Evolutionary conservation across 2,888 invertebrate species (phyloP).

Genomic region (Drosophila barbarae): DNA sequence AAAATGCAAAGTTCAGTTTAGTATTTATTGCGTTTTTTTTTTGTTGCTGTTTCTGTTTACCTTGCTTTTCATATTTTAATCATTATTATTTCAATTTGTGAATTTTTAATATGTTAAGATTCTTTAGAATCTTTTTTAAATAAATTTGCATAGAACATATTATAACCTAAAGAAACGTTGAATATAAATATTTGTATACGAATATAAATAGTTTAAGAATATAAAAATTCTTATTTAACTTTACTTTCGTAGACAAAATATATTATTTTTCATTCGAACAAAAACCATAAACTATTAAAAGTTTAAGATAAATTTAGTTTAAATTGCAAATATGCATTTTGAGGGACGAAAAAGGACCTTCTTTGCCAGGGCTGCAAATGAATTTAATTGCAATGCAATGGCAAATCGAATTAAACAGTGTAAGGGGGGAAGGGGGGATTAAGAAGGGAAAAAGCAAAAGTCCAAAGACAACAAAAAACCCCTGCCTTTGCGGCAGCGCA

Average conservation of each 20-base stretch:
- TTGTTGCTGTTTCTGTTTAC: not conserved
- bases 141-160: too few species aligned
- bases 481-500: slow-evolving; percentile 16
- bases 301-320: slow-evolving; percentile 26
- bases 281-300: too few species aligned
- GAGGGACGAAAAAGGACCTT: slow-evolving; percentile 6
- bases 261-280: too few species aligned
- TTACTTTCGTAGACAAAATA: too few species aligned
- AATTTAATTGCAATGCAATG: slow-evolving; percentile 64
- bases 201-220: too few species aligned
- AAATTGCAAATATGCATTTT: slow-evolving; percentile 62
- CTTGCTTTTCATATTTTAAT: not conserved
- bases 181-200: too few species aligned
- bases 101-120: too few species aligned
- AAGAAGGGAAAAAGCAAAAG: not conserved
- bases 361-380: slow-evolving; percentile 42
- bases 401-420: slow-evolving; percentile 60
- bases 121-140: too few species aligned
- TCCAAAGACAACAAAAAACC: not conserved
- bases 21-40: too few species aligned
- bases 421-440: not conserved
- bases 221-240: too few species aligned
- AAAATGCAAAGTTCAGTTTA: slow-evolving; percentile 7
- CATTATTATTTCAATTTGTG: too few species aligned
- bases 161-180: too few species aligned